Base-by-base conservation (phyloP, 2,888 invertebrate genomes). In the Mythimna ferrago region DNA sequence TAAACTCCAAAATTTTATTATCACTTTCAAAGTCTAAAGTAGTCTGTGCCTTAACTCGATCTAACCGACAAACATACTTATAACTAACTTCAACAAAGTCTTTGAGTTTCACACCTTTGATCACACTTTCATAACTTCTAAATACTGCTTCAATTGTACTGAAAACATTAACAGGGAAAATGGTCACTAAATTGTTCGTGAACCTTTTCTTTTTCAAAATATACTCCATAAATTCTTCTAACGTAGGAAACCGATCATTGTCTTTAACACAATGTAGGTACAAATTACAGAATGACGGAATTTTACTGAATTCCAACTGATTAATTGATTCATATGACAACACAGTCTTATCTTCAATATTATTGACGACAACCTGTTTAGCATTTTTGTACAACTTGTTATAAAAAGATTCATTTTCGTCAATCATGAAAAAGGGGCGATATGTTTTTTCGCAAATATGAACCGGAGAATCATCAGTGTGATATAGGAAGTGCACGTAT, bases 381-480 rank as follows among this genome's bases (percentile, higher is more conserved):
- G 48, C 11, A 19, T 0, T 21, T 10, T 51, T 56, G 32, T 56
- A 76, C 16, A 74, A 48, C 56, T 74, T 41, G 14, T 38, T 68
- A 9, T 74, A 74, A 6, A 61, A 74, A 38, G 74, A 48, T 19
- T 7, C 38, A 19, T 60, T 38, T 76, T 67, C 14, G 7, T 68
- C 21, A 7, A 76, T 41, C 54, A 67, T 68, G 16, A 74, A 74
- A 76, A 32, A 74, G 14, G 74, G 74, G 1, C 76, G 44, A 38
- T 54, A 76, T 38, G 74, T 74, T 38, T 76, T 76, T 5, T 67
- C 68, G 14, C 76, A 67, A 67, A 74, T 67, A 21, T 32, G 26
- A 11, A 61, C 14, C 4, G 1, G 38, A 48, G 60, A 0, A 3
- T 11, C 19, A 19, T 0, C 9, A 41, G 19, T 2, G 0, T 21